Base-by-base conservation (phyloP, 2,888 invertebrate genomes). In the Malthinus seriepunctatus region DNA sequence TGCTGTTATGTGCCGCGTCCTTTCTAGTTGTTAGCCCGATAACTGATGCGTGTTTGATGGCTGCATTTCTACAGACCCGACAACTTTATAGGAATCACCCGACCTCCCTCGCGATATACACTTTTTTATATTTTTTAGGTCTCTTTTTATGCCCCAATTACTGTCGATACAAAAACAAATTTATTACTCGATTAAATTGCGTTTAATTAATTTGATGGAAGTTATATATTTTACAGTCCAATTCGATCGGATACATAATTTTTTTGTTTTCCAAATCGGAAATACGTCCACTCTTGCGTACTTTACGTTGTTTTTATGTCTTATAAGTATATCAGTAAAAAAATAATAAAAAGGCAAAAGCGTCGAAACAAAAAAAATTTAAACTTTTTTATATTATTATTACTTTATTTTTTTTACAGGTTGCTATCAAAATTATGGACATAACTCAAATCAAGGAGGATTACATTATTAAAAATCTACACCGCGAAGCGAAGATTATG, bases 371-470 rank as follows among this genome's bases (percentile, higher is more conserved):
- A 23, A 50, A 45, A 45, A 11, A 31, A 31, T 11, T 11, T 15
- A 45, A 45, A 45, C 31, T 23, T 32, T 32, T 11, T 32, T 32
- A 11, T 9, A 23, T 31, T 11, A 44, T 44, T 31, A n/a, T 32
- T 32, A 23, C 11, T 34, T 23, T 23, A n/a, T 55, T 61, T 51
- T 64, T 59, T 61, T 76, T 76, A 1, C 75, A 87, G 86, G 89
- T 90, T 70, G 90, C 90, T 10, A 83, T 90, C 55, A 90, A 91
- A 78, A 83, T 90, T 68, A 88, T 90, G 72, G 89, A 90, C 76
- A 81, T 87, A 61, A 83, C 84, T 42, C 82, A 83, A 69, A 87
- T 90, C 69, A 87, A 87, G 67, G 89, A 90, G 73, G 88, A 88
- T 62, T 90, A 90, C 74, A 86, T 89, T 1, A 81, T 87, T 8